These are phyloP conservation scores for Ceratoteleas bidentatus DNA, from an alignment of 1,140 invertebrate genomes.

Conservation along the genomic window DNA sequence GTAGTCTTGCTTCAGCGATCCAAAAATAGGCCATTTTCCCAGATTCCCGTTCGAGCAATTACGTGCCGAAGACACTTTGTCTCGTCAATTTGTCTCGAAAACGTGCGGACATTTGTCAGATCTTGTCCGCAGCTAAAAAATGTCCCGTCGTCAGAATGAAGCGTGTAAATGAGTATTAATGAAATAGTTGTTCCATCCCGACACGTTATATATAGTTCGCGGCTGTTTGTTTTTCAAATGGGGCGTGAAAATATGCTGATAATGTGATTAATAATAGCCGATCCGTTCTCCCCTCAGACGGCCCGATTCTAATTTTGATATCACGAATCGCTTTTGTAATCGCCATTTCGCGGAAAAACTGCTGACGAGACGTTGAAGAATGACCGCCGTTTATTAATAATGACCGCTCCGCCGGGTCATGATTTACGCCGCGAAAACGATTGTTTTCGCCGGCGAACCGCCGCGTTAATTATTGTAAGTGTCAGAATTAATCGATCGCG, in stretches of 20 bases:
- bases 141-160: constrained; percentile 38
- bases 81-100: constrained; percentile 11
- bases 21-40: too few relatives aligned
- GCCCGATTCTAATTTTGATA: constrained; percentile 39
- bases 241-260: constrained; percentile 60
- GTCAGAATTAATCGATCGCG: constrained; percentile 23
- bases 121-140: constrained; percentile 12
- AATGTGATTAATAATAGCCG: constrained; percentile 59
- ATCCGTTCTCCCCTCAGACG: constrained; percentile 47
- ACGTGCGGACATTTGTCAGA: neutral
- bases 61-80: too few relatives aligned
- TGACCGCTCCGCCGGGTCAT: neutral
- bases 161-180: constrained; percentile 50
- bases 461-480: constrained; percentile 31
- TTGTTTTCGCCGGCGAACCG: constrained; percentile 10
- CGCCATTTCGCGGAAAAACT: too few relatives aligned
- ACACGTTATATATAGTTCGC: constrained; percentile 42
- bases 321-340: constrained; percentile 2
- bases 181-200: constrained; percentile 48
- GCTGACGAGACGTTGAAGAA: too few relatives aligned
- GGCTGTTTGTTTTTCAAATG: constrained; percentile 57
- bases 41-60: too few relatives aligned
- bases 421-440: constrained; percentile 13
- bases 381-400: too few relatives aligned
- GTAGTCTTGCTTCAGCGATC: too few relatives aligned